Evolutionary conservation across 2,797 vertebrate species (phyloP).

Genomic region (Gallinago nigripennis): DNA sequence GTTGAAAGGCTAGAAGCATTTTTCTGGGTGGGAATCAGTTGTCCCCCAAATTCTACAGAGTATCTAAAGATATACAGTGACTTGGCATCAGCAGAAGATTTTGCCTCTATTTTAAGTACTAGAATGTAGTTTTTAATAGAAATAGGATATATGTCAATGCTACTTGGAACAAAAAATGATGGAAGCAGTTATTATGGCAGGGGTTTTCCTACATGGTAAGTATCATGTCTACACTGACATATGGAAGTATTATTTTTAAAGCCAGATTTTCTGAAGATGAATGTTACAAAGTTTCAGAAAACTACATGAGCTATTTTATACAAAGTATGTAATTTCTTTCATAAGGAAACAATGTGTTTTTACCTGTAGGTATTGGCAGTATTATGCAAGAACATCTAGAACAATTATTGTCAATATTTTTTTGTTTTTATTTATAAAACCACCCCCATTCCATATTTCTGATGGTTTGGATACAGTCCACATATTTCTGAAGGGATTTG

Average conservation of each 20-base stretch:
- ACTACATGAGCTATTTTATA: background rate
- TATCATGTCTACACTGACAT: background rate
- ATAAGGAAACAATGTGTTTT: background rate
- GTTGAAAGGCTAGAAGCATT: background rate
- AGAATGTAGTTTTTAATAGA: background rate
- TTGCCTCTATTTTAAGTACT: background rate
- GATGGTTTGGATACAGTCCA: background rate
- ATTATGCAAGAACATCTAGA: background rate
- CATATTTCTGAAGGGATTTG: background rate
- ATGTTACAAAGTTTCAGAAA: background rate
- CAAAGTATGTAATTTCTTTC: background rate
- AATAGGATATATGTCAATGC: background rate
- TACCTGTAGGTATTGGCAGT: background rate
- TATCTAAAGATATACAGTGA: background rate
- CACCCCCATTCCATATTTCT: background rate
- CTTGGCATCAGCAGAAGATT: background rate
- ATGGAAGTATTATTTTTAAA: background rate
- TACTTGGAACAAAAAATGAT: background rate
- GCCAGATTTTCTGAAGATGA: background rate
- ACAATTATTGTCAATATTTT: background rate
- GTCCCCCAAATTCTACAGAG: background rate
- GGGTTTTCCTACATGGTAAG: background rate
- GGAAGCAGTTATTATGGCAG: background rate
- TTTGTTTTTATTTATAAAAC: background rate
- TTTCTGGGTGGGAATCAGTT: background rate